Evolutionary conservation across 2,888 invertebrate species (phyloP), one percentile per base, ranked within the genome.

Genomic region (Rotaria sp.): DNA sequence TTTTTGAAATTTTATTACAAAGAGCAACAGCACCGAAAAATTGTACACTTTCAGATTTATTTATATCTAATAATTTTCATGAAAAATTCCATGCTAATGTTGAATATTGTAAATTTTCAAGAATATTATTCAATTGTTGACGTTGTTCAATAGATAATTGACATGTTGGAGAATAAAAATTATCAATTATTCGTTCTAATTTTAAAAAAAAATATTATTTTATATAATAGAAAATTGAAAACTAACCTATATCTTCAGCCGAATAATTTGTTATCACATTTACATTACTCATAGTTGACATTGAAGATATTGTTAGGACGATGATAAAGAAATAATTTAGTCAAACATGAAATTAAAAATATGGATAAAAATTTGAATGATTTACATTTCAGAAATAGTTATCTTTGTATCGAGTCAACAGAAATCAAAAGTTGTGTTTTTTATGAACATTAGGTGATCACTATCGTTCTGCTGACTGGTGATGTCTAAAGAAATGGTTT

Each of bases 21-120:
- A 87, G 55, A 57, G 87, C 86, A 41, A 84, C 67, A 50, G 87
- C 87, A 41, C 87, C 87, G 24, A 87, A 87, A 59, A 87, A 87
- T 84, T 87, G 87, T 48, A 87, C 85, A 84, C 84, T 86, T 30
- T 48, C 55, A 21, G 87, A 85, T 75, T 87, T 87, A n/a, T 45
- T 86, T 35, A 74, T 84, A 41, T 87, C 84, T n/a, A 87, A 80
- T 24, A 87, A 80, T 84, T 84, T 55, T 87, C 87, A 87, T 4
- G 86, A 74, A 85, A 87, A 87, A 75, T 38, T 26, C 75, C 75
- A 75, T 75, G 75, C 75, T 45, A 41, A 75, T 26, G 41, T 26
- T 24, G 75, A 75, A 75, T 75, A 75, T 26, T 75, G 75, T 41
- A 41, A 26, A 75, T 45, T 38, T 75, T 75, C 75, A 41, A 75